These are phyloP conservation scores for Tichodroma muraria DNA, from an alignment of 2,113 vertebrate genomes.

Conservation along the genomic window DNA sequence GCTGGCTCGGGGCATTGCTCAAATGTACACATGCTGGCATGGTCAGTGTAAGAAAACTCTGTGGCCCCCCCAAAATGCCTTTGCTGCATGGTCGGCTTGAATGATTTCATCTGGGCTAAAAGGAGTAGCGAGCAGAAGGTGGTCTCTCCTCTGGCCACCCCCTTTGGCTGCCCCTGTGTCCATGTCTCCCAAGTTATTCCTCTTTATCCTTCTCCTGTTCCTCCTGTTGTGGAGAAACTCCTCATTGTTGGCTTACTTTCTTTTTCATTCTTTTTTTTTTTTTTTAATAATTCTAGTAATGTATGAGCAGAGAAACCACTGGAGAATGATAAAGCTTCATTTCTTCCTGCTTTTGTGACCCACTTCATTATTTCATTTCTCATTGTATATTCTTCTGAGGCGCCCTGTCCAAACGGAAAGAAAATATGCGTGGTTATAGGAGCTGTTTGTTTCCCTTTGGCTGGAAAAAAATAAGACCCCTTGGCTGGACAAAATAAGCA, in stretches of 20 bases:
- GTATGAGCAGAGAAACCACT: constrained; percentile 8
- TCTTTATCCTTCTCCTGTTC: not conserved
- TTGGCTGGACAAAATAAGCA: not conserved
- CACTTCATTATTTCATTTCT: not conserved
- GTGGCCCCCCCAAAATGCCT: not conserved
- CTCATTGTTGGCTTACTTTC: not conserved
- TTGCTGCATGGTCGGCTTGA: not conserved
- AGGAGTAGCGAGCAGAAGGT: rapidly evolving
- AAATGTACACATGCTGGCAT: rapidly evolving
- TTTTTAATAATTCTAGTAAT: not conserved
- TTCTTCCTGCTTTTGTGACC: constrained; percentile 61
- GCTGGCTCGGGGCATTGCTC: not conserved
- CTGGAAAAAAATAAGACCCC: not conserved
- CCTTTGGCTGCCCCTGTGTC: not conserved
- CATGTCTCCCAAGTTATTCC: not conserved
- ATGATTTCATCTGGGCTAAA: not conserved
- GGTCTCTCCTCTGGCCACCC: not conserved
- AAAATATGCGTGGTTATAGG: constrained; percentile 1
- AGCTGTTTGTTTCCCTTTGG: not conserved
- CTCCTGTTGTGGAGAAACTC: not conserved
- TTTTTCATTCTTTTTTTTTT: not conserved
- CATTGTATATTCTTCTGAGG: constrained; percentile 51
- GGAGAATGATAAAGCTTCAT: constrained; percentile 52
- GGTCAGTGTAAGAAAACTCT: not conserved
- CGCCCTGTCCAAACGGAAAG: not conserved